A percentile compares a stretch with the other conserved stretches of the same genome.
Evolutionary conservation across 2,797 vertebrate genomes (phyloP).

Genomic region (Alcedo quadribrachys): DNA sequence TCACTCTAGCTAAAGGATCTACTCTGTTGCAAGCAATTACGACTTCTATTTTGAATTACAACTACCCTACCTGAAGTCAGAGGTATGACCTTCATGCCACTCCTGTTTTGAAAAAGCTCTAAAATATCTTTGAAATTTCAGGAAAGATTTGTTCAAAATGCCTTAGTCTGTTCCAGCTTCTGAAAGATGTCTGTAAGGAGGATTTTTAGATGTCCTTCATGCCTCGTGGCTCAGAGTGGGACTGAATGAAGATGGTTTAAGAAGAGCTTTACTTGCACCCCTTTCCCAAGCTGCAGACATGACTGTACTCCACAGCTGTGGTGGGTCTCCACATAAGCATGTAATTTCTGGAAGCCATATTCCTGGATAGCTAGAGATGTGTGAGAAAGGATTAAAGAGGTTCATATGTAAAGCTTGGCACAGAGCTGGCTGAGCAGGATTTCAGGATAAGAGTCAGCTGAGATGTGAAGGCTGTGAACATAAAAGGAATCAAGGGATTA

Average conservation of each 20-base stretch:
- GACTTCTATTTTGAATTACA: neutral
- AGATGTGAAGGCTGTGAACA: neutral
- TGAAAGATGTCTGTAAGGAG: neutral
- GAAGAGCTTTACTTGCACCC: neutral
- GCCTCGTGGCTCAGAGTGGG: neutral
- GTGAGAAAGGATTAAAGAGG: neutral
- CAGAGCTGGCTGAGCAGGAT: neutral
- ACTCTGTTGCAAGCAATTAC: neutral
- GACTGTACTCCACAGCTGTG: neutral
- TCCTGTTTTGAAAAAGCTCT: neutral
- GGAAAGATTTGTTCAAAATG: neutral
- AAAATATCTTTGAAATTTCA: neutral
- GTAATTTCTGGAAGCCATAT: neutral
- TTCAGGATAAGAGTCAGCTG: neutral
- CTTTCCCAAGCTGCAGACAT: neutral
- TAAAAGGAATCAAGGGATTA: neutral
- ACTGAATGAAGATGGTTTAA: neutral
- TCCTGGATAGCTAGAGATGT: neutral
- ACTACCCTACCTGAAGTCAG: neutral
- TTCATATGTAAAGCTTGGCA: neutral
- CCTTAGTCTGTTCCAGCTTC: neutral
- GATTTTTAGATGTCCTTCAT: neutral
- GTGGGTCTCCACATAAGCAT: neutral
- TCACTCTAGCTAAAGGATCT: neutral
- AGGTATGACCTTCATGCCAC: neutral